A percentile compares a stretch with the other conserved stretches of the same genome.
phyloP scores from a whole-genome alignment of 2,113 vertebrate species.

The Sceloporus tristichus region DNA sequence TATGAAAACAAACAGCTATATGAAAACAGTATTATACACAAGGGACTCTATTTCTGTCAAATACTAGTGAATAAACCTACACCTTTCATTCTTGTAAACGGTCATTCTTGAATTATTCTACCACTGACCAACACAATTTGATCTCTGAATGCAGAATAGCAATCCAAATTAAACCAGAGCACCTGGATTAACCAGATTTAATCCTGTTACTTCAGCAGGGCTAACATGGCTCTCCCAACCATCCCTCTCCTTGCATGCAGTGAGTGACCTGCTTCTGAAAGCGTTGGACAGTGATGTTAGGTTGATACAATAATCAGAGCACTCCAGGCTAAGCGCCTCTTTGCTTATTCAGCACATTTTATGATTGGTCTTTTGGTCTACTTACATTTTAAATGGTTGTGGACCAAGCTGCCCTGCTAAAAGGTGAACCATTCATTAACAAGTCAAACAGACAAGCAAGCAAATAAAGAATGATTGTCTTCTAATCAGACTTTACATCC shows the following conservation, averaged over 20 bases:
- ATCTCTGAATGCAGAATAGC: slow-evolving; percentile 44
- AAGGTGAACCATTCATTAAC: not conserved
- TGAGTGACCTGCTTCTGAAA: not conserved
- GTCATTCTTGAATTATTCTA: slow-evolving; percentile 6
- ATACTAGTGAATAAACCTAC: slow-evolving; percentile 25
- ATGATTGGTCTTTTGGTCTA: slow-evolving; percentile 45
- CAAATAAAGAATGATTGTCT: rapidly evolving
- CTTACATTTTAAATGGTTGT: slow-evolving; percentile 8
- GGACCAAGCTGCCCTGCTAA: not conserved
- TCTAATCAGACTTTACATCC: not conserved
- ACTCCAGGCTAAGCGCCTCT: not conserved
- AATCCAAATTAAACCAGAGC: not conserved
- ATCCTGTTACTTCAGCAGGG: not conserved
- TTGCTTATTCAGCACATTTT: slow-evolving; percentile 38
- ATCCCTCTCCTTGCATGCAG: not conserved
- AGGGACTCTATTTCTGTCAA: slow-evolving; percentile 64
- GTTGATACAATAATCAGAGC: not conserved
- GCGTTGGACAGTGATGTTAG: too few relatives aligned
- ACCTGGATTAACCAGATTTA: slow-evolving; percentile 4
- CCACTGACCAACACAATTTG: not conserved
- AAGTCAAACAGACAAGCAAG: not conserved
- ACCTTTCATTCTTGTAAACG: slow-evolving; percentile 48
- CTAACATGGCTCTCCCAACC: not conserved
- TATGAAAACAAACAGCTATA: slow-evolving; percentile 69
- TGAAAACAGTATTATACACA: slow-evolving; percentile 72